Base-by-base conservation (phyloP, 2,888 invertebrate species). In the Pogonocherus hispidulus region DNA sequence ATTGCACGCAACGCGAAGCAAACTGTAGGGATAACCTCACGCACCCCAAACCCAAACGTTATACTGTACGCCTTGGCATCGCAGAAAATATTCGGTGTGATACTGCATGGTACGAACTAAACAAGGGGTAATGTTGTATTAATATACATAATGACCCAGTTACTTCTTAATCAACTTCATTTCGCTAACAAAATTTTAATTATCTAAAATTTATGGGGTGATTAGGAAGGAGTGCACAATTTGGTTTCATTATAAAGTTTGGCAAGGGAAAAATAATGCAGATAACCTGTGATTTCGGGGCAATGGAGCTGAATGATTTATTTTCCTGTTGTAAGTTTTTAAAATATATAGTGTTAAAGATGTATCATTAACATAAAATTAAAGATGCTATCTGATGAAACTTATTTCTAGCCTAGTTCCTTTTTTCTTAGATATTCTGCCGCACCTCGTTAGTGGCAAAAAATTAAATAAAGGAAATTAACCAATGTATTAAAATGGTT, bases 41-140 rank as follows among this genome's bases (percentile, higher is more conserved):
- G 59, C 59, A 59, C 59, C 59, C 59, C 20, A 22, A 35, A 23
- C 47, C 32, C 59, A 59, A 47, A 59, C 59, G 27, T 59, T 44
- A 32, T 32, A 47, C 59, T 8, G 6, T 32, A 47, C 57, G 57
- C 54, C 57, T 59, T 56, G 63, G 35, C 52, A 65, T 69, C 67
- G 67, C 64, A 71, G 69, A 65, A 72, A 76, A 74, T 65, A 65
- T 62, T 65, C 63, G 57, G 66, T 75, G 69, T 78, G 79, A 76
- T 76, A 78, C 79, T 62, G 74, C 64, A 75, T 78, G 79, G 77
- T 77, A 79, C 78, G 66, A 73, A 70, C 57, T 67, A 75, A 74
- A 71, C 70, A 70, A 71, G 72, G 74, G 76, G 73, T 76, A 74
- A 77, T 78, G 72, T 76, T 76, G 71, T 72, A 72, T 73, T 66